Evolutionary conservation across 2,797 vertebrate species (phyloP).

Genomic region (Astyanax mexicanus): DNA sequence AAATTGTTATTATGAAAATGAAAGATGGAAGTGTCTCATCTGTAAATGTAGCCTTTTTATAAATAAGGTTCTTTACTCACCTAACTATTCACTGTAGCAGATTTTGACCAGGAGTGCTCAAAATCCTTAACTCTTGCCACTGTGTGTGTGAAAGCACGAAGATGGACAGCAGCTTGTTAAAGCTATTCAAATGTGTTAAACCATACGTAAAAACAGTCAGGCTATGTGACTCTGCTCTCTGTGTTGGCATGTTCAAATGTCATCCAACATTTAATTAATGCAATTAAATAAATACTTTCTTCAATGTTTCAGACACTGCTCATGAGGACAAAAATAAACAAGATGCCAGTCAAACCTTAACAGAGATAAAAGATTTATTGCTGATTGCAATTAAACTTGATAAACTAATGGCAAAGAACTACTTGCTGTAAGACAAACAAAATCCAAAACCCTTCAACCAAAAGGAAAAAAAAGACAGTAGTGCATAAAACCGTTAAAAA

Average conservation of each 20-base stretch:
- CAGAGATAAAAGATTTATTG: constrained; percentile 40
- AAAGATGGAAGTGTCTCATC: too few relatives aligned
- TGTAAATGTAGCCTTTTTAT: too few relatives aligned
- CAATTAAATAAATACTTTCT: neutral
- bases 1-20: too few relatives aligned
- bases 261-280: constrained; percentile 1
- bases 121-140: too few relatives aligned
- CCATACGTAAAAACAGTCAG: neutral
- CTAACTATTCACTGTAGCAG: too few relatives aligned
- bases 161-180: neutral
- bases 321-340: neutral
- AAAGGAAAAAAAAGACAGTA: neutral
- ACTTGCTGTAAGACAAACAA: neutral
- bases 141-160: neutral
- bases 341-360: constrained; percentile 19
- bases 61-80: too few relatives aligned
- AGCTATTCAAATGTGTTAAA: neutral
- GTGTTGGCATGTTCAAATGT: neutral
- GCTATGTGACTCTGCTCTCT: neutral
- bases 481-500: neutral
- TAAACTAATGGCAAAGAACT: neutral
- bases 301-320: neutral
- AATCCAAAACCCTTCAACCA: constrained; percentile 35
- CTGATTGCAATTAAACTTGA: constrained; percentile 12
- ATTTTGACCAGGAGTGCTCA: too few relatives aligned